Conservation (phyloP, 2,113 vertebrate species). For the Microtus ochrogaster region DNA sequence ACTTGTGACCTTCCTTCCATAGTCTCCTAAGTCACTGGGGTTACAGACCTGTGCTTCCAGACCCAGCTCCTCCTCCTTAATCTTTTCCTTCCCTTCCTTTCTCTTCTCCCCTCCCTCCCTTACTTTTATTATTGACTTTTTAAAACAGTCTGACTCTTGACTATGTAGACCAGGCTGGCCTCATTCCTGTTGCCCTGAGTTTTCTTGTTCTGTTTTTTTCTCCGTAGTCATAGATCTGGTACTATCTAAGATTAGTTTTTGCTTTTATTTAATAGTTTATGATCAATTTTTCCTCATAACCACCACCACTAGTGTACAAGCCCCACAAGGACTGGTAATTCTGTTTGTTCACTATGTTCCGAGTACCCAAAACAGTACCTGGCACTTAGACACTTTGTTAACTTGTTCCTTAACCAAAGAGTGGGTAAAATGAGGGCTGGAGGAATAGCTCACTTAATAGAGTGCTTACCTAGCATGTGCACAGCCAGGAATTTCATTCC, state of each 20-base stretch:
- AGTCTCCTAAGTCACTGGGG: not conserved
- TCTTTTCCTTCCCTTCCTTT: not conserved
- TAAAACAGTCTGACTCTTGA: not conserved
- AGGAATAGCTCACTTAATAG: not conserved
- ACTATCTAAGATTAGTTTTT: not conserved
- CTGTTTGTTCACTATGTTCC: not conserved
- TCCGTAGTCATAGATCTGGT: not conserved
- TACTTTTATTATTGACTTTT: not conserved
- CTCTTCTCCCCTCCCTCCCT: not conserved
- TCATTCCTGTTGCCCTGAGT: not conserved
- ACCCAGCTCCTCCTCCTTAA: not conserved
- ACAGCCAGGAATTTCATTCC: not conserved
- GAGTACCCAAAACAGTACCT: not conserved
- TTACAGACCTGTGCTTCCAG: not conserved
- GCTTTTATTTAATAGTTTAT: constrained; percentile 4
- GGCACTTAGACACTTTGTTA: not conserved
- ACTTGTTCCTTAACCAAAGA: constrained; percentile 24
- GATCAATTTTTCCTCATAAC: rapidly evolving
- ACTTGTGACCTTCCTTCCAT: not conserved
- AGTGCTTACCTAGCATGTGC: not conserved
- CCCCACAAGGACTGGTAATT: not conserved
- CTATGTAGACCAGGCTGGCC: not conserved
- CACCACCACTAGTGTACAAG: not conserved
- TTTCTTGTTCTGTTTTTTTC: constrained; percentile 44
- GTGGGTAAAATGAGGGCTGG: not conserved